Evolutionary conservation across 1,140 invertebrate species (phyloP).

Genomic region (Calliopsis andreniformis): DNA sequence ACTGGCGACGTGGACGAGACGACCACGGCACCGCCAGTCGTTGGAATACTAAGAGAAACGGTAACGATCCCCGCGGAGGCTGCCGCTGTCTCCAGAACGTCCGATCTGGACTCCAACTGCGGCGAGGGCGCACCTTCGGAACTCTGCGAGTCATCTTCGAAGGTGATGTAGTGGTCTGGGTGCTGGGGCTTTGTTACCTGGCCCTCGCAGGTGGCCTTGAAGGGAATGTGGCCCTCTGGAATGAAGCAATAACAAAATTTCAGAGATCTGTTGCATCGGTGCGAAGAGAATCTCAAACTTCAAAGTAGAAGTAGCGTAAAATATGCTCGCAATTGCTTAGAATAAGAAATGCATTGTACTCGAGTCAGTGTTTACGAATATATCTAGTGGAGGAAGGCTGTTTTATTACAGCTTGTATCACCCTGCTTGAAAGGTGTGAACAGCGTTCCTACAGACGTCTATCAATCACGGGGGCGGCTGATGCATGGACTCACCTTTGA

Average conservation of each 20-base stretch:
- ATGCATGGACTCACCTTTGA: slow-evolving; percentile 86
- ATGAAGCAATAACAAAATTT: slow-evolving; percentile 30
- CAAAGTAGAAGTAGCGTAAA: no score
- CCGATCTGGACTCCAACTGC: slow-evolving; percentile 74
- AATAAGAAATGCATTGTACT: no score
- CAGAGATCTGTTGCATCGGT: no score
- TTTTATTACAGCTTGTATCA: no score
- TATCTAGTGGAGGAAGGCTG: no score
- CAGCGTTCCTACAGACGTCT: neutral
- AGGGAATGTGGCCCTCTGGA: slow-evolving; percentile 93
- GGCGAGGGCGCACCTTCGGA: slow-evolving; percentile 85
- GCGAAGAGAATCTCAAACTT: no score
- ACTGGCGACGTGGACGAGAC: slow-evolving; percentile 81
- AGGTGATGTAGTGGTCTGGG: slow-evolving; percentile 90
- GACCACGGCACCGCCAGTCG: slow-evolving; percentile 82
- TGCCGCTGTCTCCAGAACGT: slow-evolving; percentile 84
- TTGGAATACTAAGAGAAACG: slow-evolving; percentile 84
- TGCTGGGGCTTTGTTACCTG: slow-evolving; percentile 91
- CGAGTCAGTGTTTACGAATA: no score
- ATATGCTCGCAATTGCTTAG: no score
- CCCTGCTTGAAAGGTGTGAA: no score
- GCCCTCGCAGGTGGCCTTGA: slow-evolving; percentile 95
- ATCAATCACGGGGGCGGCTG: slow-evolving; percentile 23
- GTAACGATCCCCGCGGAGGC: slow-evolving; percentile 86
- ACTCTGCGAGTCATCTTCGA: slow-evolving; percentile 93